Evolutionary conservation across 2,888 invertebrate genomes (phyloP).

Genomic region (Arge pagana): DNA sequence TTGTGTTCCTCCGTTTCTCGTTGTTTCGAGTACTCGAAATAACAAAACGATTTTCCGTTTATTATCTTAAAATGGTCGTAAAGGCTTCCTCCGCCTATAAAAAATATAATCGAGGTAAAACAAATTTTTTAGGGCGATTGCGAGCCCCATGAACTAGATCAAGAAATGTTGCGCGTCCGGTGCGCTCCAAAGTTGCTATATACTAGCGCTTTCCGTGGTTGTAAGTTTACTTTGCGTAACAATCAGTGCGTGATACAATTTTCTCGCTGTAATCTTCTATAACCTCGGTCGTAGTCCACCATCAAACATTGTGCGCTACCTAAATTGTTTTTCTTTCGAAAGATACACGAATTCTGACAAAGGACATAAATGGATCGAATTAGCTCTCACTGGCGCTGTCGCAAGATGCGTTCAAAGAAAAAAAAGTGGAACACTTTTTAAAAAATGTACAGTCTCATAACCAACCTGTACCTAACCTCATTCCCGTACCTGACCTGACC

Average conservation of each 20-base stretch:
- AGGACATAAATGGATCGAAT: no score
- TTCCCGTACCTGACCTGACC: background rate
- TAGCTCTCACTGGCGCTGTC: no score
- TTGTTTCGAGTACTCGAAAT: conserved; percentile 3
- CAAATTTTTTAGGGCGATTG: background rate
- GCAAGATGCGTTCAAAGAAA: background rate
- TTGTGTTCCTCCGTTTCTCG: no score
- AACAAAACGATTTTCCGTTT: background rate
- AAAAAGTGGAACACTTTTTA: background rate
- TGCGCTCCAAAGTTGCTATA: background rate
- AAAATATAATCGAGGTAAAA: background rate
- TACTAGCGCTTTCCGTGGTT: background rate
- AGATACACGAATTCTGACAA: no score
- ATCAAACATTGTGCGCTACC: no score
- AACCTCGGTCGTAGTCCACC: no score
- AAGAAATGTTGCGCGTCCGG: no score
- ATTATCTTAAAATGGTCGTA: background rate
- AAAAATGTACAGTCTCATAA: background rate
- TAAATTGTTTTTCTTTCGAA: background rate
- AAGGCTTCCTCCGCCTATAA: background rate
- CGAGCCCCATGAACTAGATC: background rate
- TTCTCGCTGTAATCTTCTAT: background rate
- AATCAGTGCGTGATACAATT: background rate
- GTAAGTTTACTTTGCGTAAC: background rate
- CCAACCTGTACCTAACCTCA: background rate